Evolutionary conservation across 2,888 invertebrate genomes (phyloP), one percentile per base, ranked within the genome.

Genomic region (Drosophila histrio): DNA sequence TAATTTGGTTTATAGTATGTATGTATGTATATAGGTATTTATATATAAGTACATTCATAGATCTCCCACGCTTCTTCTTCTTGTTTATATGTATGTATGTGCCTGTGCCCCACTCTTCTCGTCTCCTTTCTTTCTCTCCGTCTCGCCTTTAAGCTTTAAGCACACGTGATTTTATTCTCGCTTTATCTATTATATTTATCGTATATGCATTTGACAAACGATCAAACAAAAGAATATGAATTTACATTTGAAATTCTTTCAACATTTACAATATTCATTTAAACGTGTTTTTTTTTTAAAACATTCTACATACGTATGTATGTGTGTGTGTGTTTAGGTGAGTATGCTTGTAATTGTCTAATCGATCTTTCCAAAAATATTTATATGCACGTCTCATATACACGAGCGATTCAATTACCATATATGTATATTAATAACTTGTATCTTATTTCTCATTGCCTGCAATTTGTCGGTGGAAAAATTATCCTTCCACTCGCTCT

Each of bases 401-500:
- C 84, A 77, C 63, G 49, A 60, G 54, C 59, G 62, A 49, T 69
- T 49, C 65, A 68, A 66, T 79, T 70, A 56, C 66, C 72, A 62
- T 62, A 49, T 36, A 63, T 26, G 38, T 66, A 36, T 72, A 38
- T 54, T 59, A 54, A 54, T 54, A 54, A 56, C 50, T 50, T 41
- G 36, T 32, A 26, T 57, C 52, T 59, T 60, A 34, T 13, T 53
- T 60, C 69, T 57, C 61, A 64, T 63, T 74, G 61, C 65, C 44
- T 85, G 77, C 58, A 59, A 77, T 81, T 72, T 64, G 34, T 73
- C 70, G 86, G 70, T 82, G 79, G 72, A 81, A 80, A 80, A 82
- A 85, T 80, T 41, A 44, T 53, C 36, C 39, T 32, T 28, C 49
- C 41, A 28, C 52, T 53, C 36, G 41, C 57, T 24, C 19, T 38